Conservation (phyloP, 2,113 vertebrate species). For the Spea multiplicata region DNA sequence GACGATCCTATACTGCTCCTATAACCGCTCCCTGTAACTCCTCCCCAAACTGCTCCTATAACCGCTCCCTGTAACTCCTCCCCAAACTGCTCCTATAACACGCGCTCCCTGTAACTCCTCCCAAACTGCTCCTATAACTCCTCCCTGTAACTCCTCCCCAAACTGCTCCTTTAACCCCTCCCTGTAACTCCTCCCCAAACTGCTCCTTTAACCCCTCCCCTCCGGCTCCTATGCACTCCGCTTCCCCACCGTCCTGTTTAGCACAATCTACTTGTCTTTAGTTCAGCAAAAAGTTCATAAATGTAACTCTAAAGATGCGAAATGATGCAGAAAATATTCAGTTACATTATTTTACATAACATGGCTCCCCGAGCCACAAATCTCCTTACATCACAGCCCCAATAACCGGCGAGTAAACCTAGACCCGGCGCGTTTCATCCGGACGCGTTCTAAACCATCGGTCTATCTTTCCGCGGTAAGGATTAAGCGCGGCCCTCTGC, state of each 20-base stretch:
- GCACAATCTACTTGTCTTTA: too few relatives aligned
- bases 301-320: too few relatives aligned
- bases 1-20: background rate
- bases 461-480: background rate
- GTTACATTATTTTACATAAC: too few relatives aligned
- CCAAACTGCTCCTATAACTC: background rate
- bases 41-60: background rate
- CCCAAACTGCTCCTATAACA: background rate
- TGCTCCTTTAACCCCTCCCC: background rate
- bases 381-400: too few relatives aligned
- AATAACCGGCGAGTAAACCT: too few relatives aligned
- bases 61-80: background rate
- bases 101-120: background rate
- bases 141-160: background rate
- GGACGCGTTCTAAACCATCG: background rate
- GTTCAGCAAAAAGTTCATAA: too few relatives aligned
- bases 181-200: background rate
- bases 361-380: too few relatives aligned
- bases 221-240: background rate
- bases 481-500: slow-evolving; percentile 2
- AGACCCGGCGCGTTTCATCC: background rate
- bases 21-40: background rate
- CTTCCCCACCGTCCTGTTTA: background rate
- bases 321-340: too few relatives aligned
- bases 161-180: background rate